Conservation (phyloP, 2,888 invertebrate species). For the Lissocephala sabroskyi region DNA sequence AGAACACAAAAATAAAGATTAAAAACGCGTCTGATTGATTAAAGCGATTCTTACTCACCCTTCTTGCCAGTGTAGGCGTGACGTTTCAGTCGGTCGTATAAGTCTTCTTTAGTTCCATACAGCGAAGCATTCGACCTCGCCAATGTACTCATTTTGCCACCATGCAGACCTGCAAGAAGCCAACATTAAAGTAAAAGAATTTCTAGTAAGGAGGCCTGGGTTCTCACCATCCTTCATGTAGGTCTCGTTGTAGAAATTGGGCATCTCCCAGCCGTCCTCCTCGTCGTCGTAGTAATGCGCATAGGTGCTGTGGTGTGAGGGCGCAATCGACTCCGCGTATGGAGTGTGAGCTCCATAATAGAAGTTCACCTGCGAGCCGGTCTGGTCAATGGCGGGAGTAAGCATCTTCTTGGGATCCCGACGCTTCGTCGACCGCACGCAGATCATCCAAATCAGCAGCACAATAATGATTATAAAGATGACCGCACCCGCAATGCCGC, state of each 20-base stretch:
- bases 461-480: constrained; percentile 94
- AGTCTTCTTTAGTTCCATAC: constrained; percentile 95
- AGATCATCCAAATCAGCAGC: constrained; percentile 97
- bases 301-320: constrained; percentile 95
- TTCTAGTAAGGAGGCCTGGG: neutral
- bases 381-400: constrained; percentile 90
- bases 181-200: neutral
- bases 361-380: constrained; percentile 95
- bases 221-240: constrained; percentile 88
- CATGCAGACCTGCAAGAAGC: constrained; percentile 78
- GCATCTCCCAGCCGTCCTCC: constrained; percentile 98
- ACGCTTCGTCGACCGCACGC: constrained; percentile 89
- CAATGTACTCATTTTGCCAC: constrained; percentile 92
- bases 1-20: constrained; percentile 53
- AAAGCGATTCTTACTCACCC: constrained; percentile 77
- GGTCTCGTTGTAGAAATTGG: constrained; percentile 96
- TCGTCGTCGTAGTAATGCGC: constrained; percentile 97
- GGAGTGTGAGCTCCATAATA: constrained; percentile 96
- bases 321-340: constrained; percentile 95
- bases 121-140: constrained; percentile 94
- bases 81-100: constrained; percentile 94
- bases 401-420: constrained; percentile 94
- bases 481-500: constrained; percentile 94
- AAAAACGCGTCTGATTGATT: constrained; percentile 14
- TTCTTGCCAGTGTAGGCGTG: constrained; percentile 96